Base-by-base conservation (phyloP, 2,113 vertebrate genomes). In the Aptenodytes patagonicus region DNA sequence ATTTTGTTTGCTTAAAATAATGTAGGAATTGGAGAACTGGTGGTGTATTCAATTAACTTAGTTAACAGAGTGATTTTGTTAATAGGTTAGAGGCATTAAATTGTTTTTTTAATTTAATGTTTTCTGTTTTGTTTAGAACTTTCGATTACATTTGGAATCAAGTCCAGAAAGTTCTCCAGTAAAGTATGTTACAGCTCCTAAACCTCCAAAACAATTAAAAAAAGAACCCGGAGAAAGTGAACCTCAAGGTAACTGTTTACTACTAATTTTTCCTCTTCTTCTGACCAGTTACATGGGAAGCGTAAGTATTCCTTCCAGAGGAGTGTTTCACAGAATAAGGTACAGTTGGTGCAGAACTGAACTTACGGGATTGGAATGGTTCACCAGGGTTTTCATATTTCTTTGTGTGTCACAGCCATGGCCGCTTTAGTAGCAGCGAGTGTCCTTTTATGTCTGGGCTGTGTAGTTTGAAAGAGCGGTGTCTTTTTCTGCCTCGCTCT, bases 201-300 rank as follows among this genome's bases (percentile, higher is more conserved):
- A 93, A 87, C 89, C 89, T 68, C 73, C 87, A 51, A 97, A 96
- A 95, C 97, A 97, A 88, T 78, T 95, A 3, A 98, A 97, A 95
- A 96, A 96, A 93, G 96, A 97, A 72, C 62, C 87, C 10, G 90
- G 40, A 92, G 98, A 98, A 85, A 97, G 36, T 92, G 97, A 97
- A 87, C 89, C 94, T 97, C 93, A 98, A 98, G 98, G 98, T 98
- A 98, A 98, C 6, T 42, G 24, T 54, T 28, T 64, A 3, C 31
- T 88, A 13, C 22, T 42, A 7, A 20, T 36, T 75, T 89, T 49
- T 64, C 7, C 19, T 28, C 62, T 76, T 78, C 20, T 57, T 69
- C 62, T 85, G 36, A 16, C 29, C 18, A 17, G 14, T 84, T 84
- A 31, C 13, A 4, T 44, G 22, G 40, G 61, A 64, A 79, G 29